Evolutionary conservation across 1,140 invertebrate species (phyloP).

Genomic region (Lycorma delicatula): DNA sequence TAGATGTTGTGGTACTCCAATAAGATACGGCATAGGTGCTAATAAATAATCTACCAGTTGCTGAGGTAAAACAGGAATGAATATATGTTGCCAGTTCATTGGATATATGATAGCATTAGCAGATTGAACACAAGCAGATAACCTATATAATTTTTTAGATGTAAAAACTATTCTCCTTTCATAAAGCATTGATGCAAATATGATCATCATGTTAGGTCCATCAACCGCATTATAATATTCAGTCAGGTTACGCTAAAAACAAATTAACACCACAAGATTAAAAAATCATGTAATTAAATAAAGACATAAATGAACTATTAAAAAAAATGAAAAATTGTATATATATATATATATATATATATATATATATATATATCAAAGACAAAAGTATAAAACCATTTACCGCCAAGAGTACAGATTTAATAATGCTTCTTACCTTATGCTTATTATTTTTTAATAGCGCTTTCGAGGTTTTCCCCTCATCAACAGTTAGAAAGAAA

Average conservation of each 20-base stretch:
- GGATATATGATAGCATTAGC: slow-evolving; percentile 90
- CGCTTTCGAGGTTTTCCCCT: no score
- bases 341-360: no score
- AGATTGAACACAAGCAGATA: slow-evolving; percentile 90
- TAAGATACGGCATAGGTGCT: slow-evolving; percentile 92
- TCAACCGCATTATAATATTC: slow-evolving; percentile 94
- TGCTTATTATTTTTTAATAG: no score
- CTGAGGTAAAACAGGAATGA: slow-evolving; percentile 80
- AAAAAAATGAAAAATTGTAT: slow-evolving; percentile 1
- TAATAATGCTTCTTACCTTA: no score
- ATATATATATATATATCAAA: neutral
- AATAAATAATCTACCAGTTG: slow-evolving; percentile 82
- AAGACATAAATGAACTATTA: neutral
- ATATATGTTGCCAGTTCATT: slow-evolving; percentile 97
- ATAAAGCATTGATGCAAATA: slow-evolving; percentile 90
- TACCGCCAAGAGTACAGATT: no score
- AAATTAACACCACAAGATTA: no score
- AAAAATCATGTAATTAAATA: no score
- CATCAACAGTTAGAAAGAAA: no score
- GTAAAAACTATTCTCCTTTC: slow-evolving; percentile 87
- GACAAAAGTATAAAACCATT: no score
- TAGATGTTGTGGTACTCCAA: slow-evolving; percentile 64
- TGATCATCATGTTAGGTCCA: slow-evolving; percentile 81
- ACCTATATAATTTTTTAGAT: slow-evolving; percentile 71
- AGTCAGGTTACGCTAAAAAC: slow-evolving; percentile 86